These are phyloP conservation scores for Troides helena DNA, from an alignment of 2,888 invertebrate species.

Conservation along the genomic window DNA sequence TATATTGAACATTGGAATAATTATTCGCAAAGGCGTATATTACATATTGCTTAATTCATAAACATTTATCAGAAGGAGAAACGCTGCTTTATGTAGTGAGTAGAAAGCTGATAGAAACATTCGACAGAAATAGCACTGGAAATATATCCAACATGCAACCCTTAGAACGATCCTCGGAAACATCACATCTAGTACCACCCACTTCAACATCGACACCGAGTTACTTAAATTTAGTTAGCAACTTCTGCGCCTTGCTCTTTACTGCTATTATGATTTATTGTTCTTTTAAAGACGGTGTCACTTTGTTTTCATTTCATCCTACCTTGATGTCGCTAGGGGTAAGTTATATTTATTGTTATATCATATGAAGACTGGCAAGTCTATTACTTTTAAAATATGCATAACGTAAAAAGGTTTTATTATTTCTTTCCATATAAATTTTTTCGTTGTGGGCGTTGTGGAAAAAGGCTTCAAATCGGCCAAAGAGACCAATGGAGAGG, in stretches of 20 bases:
- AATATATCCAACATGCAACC: constrained; percentile 50
- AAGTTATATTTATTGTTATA: constrained; percentile 40
- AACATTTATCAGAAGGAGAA: neutral
- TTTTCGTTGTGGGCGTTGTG: too few relatives aligned
- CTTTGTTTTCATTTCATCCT: constrained; percentile 73
- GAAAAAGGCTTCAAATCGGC: too few relatives aligned
- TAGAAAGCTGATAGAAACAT: constrained; percentile 41
- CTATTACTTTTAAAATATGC: too few relatives aligned
- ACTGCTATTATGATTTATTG: constrained; percentile 60
- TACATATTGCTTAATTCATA: neutral
- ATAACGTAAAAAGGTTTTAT: too few relatives aligned
- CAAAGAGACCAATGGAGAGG: too few relatives aligned
- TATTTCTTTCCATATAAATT: too few relatives aligned
- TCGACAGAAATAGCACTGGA: constrained; percentile 35
- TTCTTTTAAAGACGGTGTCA: constrained; percentile 57
- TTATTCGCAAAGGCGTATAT: neutral
- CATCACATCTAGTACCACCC: constrained; percentile 59
- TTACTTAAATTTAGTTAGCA: constrained; percentile 63
- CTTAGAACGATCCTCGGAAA: constrained; percentile 57
- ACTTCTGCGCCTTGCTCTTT: constrained; percentile 58
- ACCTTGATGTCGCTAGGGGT: constrained; percentile 72
- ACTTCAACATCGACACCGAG: constrained; percentile 54
- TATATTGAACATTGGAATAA: neutral
- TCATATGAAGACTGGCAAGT: too few relatives aligned
- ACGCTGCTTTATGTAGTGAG: neutral